Conservation (phyloP, 2,113 vertebrate genomes). For the Calypte anna region DNA sequence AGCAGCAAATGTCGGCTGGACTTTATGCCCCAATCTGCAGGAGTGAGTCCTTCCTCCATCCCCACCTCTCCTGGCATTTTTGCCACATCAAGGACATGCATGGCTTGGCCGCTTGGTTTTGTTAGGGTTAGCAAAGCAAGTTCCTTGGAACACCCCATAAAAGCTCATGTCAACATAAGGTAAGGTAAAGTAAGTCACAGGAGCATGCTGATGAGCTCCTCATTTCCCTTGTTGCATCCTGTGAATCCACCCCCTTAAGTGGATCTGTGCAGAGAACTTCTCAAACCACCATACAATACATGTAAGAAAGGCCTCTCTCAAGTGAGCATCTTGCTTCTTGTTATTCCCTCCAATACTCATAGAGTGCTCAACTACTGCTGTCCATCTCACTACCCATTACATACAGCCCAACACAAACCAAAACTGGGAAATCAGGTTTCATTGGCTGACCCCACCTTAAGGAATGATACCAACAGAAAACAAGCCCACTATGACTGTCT, state of each 20-base stretch:
- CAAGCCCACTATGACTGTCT: not conserved
- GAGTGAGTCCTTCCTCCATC: not conserved
- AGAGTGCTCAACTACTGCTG: not conserved
- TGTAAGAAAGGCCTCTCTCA: not conserved
- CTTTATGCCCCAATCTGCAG: rapidly evolving
- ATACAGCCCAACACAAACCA: not conserved
- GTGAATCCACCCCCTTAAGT: not conserved
- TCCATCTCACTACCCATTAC: not conserved
- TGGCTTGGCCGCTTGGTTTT: not conserved
- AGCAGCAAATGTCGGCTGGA: rapidly evolving
- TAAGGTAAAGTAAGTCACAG: not conserved
- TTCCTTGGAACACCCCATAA: not conserved
- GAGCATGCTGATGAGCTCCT: not conserved
- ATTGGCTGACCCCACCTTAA: not conserved
- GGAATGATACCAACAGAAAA: not conserved
- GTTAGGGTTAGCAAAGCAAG: not conserved
- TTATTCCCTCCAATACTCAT: not conserved
- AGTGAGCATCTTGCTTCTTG: not conserved
- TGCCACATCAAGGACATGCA: not conserved
- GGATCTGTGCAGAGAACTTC: not conserved
- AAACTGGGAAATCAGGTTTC: not conserved
- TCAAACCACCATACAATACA: not conserved
- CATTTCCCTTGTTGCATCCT: not conserved
- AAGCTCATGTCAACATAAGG: not conserved
- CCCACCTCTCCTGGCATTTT: not conserved